Evolutionary conservation across 2,113 vertebrate species (phyloP).

Genomic region (Arizona elegans): DNA sequence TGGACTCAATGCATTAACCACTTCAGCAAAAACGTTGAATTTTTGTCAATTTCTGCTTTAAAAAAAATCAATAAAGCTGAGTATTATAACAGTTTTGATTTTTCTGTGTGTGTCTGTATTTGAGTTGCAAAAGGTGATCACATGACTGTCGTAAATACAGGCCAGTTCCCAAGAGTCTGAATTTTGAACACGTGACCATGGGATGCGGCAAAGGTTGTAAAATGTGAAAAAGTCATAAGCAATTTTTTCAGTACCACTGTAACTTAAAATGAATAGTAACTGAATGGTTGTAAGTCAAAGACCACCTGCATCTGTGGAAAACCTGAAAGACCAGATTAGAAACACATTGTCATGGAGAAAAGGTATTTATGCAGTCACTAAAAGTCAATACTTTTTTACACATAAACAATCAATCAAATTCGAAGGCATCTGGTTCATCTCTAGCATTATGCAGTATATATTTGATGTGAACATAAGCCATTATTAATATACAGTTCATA

Average conservation of each 20-base stretch:
- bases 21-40: neutral
- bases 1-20: neutral
- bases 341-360: neutral
- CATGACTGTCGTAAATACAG: neutral
- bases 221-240: neutral
- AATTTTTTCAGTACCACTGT: neutral
- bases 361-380: neutral
- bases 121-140: neutral
- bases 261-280: neutral
- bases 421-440: neutral
- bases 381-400: neutral
- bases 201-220: neutral
- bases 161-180: neutral
- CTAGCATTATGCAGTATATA: neutral
- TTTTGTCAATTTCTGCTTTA: neutral
- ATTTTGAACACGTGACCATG: neutral
- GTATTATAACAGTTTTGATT: neutral
- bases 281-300: neutral
- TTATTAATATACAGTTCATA: neutral
- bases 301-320: neutral
- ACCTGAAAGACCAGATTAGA: neutral
- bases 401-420: neutral
- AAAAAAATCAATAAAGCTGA: neutral
- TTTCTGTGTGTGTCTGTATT: neutral
- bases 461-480: neutral